Evolutionary conservation across 2,113 vertebrate species (phyloP).

Genomic region (Maccullochella peelii): DNA sequence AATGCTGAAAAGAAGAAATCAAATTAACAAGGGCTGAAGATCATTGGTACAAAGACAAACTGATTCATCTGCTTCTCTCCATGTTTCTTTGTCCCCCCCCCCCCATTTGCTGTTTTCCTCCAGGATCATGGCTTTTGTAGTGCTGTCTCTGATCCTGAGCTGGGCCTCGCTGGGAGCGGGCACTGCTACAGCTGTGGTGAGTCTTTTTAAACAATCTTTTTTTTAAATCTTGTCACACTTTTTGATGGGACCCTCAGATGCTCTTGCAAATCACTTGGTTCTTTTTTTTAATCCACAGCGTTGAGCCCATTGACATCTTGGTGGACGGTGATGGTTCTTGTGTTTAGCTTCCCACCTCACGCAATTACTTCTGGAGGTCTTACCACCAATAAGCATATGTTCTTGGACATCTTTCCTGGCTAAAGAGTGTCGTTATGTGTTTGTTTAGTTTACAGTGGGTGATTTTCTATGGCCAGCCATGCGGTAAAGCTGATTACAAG

Average conservation of each 20-base stretch:
- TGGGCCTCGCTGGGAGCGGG: constrained; percentile 91
- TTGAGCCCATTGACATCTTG: not conserved
- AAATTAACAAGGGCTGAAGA: constrained; percentile 47
- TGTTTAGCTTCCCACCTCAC: not conserved
- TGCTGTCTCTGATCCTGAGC: constrained; percentile 89
- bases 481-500: constrained; percentile 81
- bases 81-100: constrained; percentile 11
- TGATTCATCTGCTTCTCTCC: constrained; percentile 48
- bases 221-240: not conserved
- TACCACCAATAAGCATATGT: constrained; percentile 24
- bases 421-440: constrained; percentile 32
- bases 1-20: constrained; percentile 42
- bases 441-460: constrained; percentile 36
- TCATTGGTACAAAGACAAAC: constrained; percentile 41
- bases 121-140: constrained; percentile 90
- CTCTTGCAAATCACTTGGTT: not conserved
- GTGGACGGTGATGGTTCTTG: not conserved
- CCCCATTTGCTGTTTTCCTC: constrained; percentile 26
- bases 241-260: not conserved
- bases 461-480: constrained; percentile 51
- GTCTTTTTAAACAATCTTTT: constrained; percentile 46
- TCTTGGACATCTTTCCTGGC: constrained; percentile 38
- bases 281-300: not conserved
- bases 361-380: not conserved
- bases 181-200: constrained; percentile 89